Base-by-base conservation (phyloP, 2,797 vertebrate species). In the Jordanella pulchra region DNA sequence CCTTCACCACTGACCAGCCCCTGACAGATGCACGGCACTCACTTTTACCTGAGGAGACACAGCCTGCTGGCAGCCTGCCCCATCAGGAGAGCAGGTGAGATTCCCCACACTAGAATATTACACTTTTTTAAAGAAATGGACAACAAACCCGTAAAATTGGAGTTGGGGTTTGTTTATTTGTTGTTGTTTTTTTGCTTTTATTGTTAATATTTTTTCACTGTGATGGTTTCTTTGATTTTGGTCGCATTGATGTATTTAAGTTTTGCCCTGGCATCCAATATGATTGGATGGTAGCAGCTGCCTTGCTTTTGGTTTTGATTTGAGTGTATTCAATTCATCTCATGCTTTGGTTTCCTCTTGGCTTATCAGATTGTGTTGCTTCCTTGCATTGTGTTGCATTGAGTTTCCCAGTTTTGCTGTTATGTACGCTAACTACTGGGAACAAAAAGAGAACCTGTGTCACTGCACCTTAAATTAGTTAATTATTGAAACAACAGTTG, bases 11-110 rank as follows among this genome's bases (percentile, higher is more conserved):
- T 86, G 92, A 93, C 88, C 94, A 89, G 87, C 91, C 84, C 87
- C 90, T 77, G 88, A 94, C 93, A 85, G 95, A 94, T 92, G 93
- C 95, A 94, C 94, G 86, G 84, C 95, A 95, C 94, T 92, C 91
- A 93, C 95, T 97, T 96, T 94, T 96, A 93, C 96, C 97, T 89
- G 93, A 95, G 96, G 96, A 97, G 96, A 96, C 94, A 94, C 96
- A 94, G 92, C 94, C 95, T 92, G 95, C 95, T 94, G 95, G 92
- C 90, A 95, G 85, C 89, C 92, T 93, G 93, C 91, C 93, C 92
- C 89, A 76, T 93, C 94, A 93, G 90, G 93, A 84, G 76, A 95
- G 90, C 97, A 99, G 98, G 98, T 99, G 97, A 99, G 98, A 93
- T 80, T 81, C 87, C 85, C 87, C 82, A 63, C 85, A 85, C 87